Evolutionary conservation across 2,113 vertebrate species (phyloP).

Genomic region (Columba livia): DNA sequence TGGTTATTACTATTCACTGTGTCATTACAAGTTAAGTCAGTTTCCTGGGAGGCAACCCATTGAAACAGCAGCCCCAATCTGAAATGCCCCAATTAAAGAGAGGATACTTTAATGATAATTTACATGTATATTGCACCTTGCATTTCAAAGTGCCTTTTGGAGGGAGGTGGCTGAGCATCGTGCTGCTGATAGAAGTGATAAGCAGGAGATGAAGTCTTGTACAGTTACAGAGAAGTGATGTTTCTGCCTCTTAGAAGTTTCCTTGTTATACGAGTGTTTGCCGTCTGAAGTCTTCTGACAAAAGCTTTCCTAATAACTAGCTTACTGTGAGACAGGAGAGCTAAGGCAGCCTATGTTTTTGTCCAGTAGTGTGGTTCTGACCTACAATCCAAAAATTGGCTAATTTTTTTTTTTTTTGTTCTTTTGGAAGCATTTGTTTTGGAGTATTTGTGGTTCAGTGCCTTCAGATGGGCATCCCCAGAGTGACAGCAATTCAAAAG

Average conservation of each 20-base stretch:
- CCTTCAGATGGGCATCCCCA: not conserved
- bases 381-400: not conserved
- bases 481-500: not conserved
- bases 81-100: conserved; percentile 38
- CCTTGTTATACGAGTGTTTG: not conserved
- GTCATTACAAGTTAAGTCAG: conserved; percentile 48
- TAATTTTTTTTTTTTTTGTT: not conserved
- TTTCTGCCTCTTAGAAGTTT: not conserved
- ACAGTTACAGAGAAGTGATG: not conserved
- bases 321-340: not conserved
- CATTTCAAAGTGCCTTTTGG: conserved; percentile 4
- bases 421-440: not conserved
- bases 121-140: conserved; percentile 22
- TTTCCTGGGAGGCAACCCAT: conserved; percentile 59
- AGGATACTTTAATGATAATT: conserved; percentile 46
- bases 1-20: conserved; percentile 42
- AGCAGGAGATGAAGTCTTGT: not conserved
- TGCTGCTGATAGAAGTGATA: conserved; percentile 14
- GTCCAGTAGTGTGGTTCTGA: not conserved
- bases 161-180: not conserved
- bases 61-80: conserved; percentile 30
- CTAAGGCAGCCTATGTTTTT: not conserved
- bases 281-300: not conserved
- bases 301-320: not conserved
- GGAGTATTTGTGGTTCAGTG: not conserved